Evolutionary conservation across 2,888 invertebrate species (phyloP).

Genomic region (Trisateles emortualis): DNA sequence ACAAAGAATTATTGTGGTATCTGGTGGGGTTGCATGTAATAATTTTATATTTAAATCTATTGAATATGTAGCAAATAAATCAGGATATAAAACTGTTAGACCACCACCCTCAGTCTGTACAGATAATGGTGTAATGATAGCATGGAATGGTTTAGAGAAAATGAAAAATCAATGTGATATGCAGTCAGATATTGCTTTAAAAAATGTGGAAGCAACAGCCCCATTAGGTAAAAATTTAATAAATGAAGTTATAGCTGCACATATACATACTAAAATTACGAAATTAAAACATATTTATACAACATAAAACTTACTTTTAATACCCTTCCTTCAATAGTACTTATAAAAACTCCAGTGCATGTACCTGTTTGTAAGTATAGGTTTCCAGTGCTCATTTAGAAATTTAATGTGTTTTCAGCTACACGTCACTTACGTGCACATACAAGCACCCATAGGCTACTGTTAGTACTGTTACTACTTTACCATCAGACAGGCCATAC

Average conservation of each 20-base stretch:
- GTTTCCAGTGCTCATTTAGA: too few species aligned
- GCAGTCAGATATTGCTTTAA: conserved; percentile 83
- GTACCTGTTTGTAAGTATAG: too few species aligned
- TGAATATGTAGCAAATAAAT: conserved; percentile 88
- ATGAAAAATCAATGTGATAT: conserved; percentile 78
- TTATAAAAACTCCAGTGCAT: too few species aligned
- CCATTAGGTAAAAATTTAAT: conserved; percentile 88
- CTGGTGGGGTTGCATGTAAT: conserved; percentile 99
- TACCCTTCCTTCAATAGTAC: neutral
- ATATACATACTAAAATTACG: conserved; percentile 77
- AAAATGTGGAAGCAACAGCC: conserved; percentile 87
- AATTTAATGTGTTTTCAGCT: too few species aligned
- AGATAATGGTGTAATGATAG: conserved; percentile 99
- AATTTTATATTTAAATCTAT: conserved; percentile 92
- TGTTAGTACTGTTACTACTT: too few species aligned
- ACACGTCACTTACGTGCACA: too few species aligned
- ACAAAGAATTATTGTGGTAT: conserved; percentile 91
- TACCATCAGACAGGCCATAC: too few species aligned
- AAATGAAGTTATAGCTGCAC: conserved; percentile 83
- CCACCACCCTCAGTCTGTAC: conserved; percentile 96
- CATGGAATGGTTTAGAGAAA: conserved; percentile 98
- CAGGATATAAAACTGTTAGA: conserved; percentile 89
- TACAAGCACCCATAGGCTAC: too few species aligned
- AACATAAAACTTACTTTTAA: neutral
- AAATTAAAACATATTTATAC: conserved; percentile 60